These are phyloP conservation scores for Cylindroiulus punctatus DNA, from an alignment of 2,888 invertebrate species.

Conservation along the genomic window DNA sequence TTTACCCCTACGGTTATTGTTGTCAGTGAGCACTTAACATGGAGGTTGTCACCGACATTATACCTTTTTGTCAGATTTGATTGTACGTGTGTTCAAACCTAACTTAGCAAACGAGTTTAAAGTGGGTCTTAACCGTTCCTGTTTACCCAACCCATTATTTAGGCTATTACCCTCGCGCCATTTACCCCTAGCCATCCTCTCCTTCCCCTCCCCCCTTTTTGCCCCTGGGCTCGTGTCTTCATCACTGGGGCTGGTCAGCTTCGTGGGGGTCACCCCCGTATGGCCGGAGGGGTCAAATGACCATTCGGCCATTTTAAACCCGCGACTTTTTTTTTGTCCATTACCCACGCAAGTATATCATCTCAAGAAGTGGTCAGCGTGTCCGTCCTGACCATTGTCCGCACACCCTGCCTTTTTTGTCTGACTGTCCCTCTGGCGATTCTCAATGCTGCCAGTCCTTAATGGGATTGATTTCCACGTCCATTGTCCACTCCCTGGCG, in stretches of 20 bases:
- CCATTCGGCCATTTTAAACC: not conserved
- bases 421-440: not conserved
- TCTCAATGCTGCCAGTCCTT: not conserved
- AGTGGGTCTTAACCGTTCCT: conserved; percentile 41
- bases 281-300: conserved; percentile 26
- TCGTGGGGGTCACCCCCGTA: conserved; percentile 1
- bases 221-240: not conserved
- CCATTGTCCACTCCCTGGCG: conserved; percentile 36
- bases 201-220: not conserved
- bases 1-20: conserved; percentile 27
- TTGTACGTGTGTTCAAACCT: conserved; percentile 41
- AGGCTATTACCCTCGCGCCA: conserved; percentile 3
- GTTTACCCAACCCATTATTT: conserved; percentile 50
- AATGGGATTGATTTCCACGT: conserved; percentile 4
- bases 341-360: conserved; percentile 25
- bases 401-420: conserved; percentile 3
- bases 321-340: not conserved
- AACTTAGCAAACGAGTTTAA: conserved; percentile 49
- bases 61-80: conserved; percentile 40
- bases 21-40: conserved; percentile 8
- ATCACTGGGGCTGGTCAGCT: conserved; percentile 15
- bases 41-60: conserved; percentile 33
- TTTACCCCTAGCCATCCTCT: conserved; percentile 34
- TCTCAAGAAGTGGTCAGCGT: conserved; percentile 37
- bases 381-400: not conserved